Evolutionary conservation across 2,888 invertebrate genomes (phyloP).

Genomic region (Esperia sulphurella): DNA sequence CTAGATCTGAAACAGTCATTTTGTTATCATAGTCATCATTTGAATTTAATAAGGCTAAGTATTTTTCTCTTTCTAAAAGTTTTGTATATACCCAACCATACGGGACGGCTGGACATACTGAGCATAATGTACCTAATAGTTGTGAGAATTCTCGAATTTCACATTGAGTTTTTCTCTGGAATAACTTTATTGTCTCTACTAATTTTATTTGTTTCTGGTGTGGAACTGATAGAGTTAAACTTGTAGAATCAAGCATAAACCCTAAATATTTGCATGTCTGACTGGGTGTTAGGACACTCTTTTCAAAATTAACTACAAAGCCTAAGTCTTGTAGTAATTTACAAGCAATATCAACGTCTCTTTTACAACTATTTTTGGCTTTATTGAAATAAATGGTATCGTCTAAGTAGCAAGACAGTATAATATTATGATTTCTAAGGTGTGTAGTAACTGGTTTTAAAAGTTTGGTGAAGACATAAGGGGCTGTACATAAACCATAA

Average conservation of each 20-base stretch:
- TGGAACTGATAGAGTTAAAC: not conserved
- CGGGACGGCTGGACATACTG: not conserved
- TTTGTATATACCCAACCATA: constrained; percentile 3
- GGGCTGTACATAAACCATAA: not conserved
- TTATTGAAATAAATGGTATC: not conserved
- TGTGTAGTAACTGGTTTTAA: not conserved
- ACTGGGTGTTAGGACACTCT: not conserved
- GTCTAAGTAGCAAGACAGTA: not conserved
- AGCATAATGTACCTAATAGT: not conserved
- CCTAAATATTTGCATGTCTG: constrained; percentile 2
- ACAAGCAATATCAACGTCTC: not conserved
- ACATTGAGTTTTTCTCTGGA: not conserved
- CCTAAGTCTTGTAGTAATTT: not conserved
- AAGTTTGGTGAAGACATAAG: not conserved
- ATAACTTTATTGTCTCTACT: not conserved
- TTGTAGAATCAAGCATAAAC: not conserved
- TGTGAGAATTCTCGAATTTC: not conserved
- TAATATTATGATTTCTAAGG: not conserved
- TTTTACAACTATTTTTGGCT: not conserved
- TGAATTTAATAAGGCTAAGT: not conserved
- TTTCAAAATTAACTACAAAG: constrained; percentile 1
- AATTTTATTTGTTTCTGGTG: not conserved
- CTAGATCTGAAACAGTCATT: not conserved
- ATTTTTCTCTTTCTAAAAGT: constrained; percentile 4
- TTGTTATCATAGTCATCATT: not conserved